These are phyloP conservation scores for Tinamus guttatus DNA, from an alignment of 2,113 vertebrate genomes.

Conservation along the genomic window DNA sequence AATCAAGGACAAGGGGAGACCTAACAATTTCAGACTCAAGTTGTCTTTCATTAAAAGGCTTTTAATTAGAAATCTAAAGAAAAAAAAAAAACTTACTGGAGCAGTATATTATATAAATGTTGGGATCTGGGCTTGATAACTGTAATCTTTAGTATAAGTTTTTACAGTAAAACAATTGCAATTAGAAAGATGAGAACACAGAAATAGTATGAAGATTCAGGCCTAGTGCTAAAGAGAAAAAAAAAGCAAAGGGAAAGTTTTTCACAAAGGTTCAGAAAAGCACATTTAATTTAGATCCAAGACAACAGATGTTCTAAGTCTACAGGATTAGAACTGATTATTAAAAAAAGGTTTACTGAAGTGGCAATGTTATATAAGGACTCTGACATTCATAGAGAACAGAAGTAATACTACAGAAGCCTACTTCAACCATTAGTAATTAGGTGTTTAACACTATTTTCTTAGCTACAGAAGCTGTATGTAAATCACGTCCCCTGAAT, in stretches of 20 bases:
- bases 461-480: background rate
- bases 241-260: background rate
- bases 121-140: conserved; percentile 47
- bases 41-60: conserved; percentile 65
- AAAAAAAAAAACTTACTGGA: conserved; percentile 52
- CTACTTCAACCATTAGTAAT: background rate
- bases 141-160: conserved; percentile 26
- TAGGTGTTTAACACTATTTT: conserved; percentile 15
- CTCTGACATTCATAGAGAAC: background rate
- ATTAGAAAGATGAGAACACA: conserved; percentile 9
- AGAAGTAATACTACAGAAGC: background rate
- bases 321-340: conserved; percentile 12
- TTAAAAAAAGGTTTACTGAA: background rate
- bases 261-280: conserved; percentile 8
- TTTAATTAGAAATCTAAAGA: conserved; percentile 74
- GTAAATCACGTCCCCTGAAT: background rate
- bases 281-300: conserved; percentile 48
- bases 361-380: conserved; percentile 1
- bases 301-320: background rate
- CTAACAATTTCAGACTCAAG: conserved; percentile 59
- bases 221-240: background rate
- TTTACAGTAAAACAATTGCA: conserved; percentile 51
- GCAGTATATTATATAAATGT: conserved; percentile 58
- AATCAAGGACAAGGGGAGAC: conserved; percentile 63
- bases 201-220: background rate